Evolutionary conservation across 2,888 invertebrate species (phyloP).

Genomic region (Drosophila limbata): DNA sequence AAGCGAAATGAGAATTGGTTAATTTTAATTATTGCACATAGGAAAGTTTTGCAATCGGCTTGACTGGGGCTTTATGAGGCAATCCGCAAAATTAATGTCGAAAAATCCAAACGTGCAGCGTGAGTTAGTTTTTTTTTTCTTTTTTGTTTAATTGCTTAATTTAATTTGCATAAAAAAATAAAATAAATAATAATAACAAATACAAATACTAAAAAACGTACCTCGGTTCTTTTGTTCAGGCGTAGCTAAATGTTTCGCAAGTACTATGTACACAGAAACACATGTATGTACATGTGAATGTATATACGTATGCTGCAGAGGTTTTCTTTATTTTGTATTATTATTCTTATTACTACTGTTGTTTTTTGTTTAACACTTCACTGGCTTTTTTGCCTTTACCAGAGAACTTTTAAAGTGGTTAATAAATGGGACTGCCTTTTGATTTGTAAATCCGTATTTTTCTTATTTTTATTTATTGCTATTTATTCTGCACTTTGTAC

Average conservation of each 20-base stretch:
- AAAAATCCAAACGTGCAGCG: conserved; percentile 29
- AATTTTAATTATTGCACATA: conserved; percentile 46
- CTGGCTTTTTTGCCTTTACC: conserved; percentile 56
- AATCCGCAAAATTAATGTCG: conserved; percentile 34
- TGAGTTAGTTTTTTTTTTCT: conserved; percentile 12
- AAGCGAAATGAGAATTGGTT: conserved; percentile 34
- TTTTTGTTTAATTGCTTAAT: conserved; percentile 71
- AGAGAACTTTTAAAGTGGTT: conserved; percentile 48
- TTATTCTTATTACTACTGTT: conserved; percentile 41
- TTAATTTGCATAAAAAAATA: conserved; percentile 69
- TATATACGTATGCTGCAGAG: conserved; percentile 21
- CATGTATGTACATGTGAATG: conserved; percentile 17
- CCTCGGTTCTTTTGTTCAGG: conserved; percentile 77
- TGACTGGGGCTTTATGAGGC: conserved; percentile 19
- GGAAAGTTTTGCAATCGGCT: conserved; percentile 43
- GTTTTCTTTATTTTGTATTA: conserved; percentile 16
- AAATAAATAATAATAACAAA: conserved; percentile 40
- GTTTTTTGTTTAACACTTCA: conserved; percentile 65
- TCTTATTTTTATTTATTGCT: conserved; percentile 20
- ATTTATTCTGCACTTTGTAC: conserved; percentile 13
- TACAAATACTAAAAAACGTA: conserved; percentile 46
- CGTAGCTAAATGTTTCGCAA: conserved; percentile 68
- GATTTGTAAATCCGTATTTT: conserved; percentile 35
- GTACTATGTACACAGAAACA: conserved; percentile 40
- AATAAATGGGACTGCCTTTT: conserved; percentile 47